Conservation (phyloP, 2,113 vertebrate genomes). For the Nothobranchius furzeri region DNA sequence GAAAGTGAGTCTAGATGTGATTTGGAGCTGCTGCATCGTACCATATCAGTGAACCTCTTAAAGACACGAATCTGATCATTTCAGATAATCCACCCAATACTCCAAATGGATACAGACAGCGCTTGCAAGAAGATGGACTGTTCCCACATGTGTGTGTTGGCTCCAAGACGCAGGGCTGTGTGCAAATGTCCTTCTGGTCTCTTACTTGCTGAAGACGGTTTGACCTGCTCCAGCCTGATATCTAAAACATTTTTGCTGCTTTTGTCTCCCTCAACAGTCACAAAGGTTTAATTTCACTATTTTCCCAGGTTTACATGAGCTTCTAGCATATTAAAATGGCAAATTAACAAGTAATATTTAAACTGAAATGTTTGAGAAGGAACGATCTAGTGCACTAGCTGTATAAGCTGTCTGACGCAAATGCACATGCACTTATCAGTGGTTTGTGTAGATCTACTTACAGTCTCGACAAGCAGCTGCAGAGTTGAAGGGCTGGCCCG, state of each 20-base stretch:
- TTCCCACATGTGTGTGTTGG: conserved; percentile 90
- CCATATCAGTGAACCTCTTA: too few species aligned
- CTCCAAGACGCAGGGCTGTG: conserved; percentile 69
- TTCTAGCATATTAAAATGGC: too few species aligned
- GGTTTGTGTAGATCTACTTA: conserved; percentile 81
- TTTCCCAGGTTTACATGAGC: too few species aligned
- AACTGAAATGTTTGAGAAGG: too few species aligned
- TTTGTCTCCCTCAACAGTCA: conserved; percentile 71
- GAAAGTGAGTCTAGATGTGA: conserved; percentile 74
- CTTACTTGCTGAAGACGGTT: conserved; percentile 71
- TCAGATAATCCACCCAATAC: conserved; percentile 73
- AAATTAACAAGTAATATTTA: too few species aligned
- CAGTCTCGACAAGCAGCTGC: conserved; percentile 64
- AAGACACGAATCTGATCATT: not conserved
- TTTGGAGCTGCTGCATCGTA: not conserved
- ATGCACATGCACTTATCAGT: not conserved
- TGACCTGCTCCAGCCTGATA: conserved; percentile 76
- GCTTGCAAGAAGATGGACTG: conserved; percentile 78
- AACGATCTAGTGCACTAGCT: too few species aligned
- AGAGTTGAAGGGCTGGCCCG: conserved; percentile 75
- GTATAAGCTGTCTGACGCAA: too few species aligned
- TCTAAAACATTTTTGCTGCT: conserved; percentile 82
- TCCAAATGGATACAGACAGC: conserved; percentile 71
- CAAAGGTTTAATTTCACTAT: conserved; percentile 72
- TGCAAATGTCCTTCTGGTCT: conserved; percentile 83